Conservation (phyloP, 2,113 vertebrate species). For the Alethe castanea region DNA sequence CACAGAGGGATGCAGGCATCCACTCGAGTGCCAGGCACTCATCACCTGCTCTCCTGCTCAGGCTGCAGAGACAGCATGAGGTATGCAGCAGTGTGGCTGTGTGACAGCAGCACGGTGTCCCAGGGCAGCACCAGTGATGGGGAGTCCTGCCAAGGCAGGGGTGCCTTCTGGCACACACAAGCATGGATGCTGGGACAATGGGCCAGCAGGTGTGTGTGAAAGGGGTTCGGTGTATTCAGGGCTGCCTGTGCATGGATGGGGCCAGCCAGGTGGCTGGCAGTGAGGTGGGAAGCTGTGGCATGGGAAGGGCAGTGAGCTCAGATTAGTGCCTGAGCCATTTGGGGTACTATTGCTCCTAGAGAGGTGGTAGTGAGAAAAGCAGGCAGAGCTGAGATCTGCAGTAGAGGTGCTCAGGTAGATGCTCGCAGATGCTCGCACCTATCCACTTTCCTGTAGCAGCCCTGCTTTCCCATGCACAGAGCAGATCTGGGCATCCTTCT, state of each 20-base stretch:
- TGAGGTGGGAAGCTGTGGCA: not conserved
- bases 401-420: not conserved
- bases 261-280: not conserved
- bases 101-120: not conserved
- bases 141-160: not conserved
- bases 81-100: rapidly evolving
- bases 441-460: not conserved
- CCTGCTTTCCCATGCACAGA: not conserved
- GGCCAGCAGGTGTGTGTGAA: not conserved
- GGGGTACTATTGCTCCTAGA: not conserved
- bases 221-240: rapidly evolving
- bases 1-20: not conserved
- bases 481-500: not conserved
- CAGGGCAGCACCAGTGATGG: not conserved
- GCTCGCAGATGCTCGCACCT: rapidly evolving
- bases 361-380: not conserved
- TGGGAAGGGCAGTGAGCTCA: not conserved
- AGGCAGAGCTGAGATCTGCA: not conserved
- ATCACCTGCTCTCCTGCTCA: rapidly evolving
- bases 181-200: rapidly evolving
- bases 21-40: rapidly evolving
- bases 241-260: not conserved
- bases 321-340: not conserved
- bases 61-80: rapidly evolving
- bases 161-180: rapidly evolving